phyloP scores from a whole-genome alignment of 2,797 vertebrate genomes.

The Tenualosa ilisha region DNA sequence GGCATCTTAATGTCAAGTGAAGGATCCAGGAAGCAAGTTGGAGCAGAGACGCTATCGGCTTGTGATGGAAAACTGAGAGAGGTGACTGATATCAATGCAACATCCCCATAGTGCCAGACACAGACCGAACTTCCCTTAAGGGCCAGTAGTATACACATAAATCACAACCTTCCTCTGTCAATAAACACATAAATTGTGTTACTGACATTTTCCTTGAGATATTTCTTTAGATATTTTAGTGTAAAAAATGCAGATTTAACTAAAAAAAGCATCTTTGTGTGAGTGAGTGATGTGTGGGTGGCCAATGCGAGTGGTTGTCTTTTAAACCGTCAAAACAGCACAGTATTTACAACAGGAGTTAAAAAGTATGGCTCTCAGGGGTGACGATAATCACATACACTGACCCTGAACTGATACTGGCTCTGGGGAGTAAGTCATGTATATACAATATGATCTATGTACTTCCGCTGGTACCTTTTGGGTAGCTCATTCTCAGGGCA shows the following conservation, averaged over 20 bases:
- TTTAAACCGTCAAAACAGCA: too few species aligned
- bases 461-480: slow-evolving; percentile 75
- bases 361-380: neutral
- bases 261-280: neutral
- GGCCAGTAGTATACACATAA: neutral
- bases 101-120: neutral
- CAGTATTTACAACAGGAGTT: neutral
- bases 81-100: neutral
- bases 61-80: neutral
- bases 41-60: neutral
- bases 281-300: too few species aligned
- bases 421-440: neutral
- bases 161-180: neutral
- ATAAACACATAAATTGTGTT: neutral
- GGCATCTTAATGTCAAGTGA: neutral
- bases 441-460: too few species aligned
- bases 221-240: neutral
- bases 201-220: neutral
- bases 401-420: neutral
- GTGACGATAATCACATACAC: neutral
- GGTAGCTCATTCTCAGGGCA: slow-evolving; percentile 84
- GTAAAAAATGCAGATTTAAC: neutral
- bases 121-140: neutral
- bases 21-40: neutral
- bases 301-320: too few species aligned